Conservation (phyloP, 1,140 invertebrate species). For the Ostrea denselamellosa region DNA sequence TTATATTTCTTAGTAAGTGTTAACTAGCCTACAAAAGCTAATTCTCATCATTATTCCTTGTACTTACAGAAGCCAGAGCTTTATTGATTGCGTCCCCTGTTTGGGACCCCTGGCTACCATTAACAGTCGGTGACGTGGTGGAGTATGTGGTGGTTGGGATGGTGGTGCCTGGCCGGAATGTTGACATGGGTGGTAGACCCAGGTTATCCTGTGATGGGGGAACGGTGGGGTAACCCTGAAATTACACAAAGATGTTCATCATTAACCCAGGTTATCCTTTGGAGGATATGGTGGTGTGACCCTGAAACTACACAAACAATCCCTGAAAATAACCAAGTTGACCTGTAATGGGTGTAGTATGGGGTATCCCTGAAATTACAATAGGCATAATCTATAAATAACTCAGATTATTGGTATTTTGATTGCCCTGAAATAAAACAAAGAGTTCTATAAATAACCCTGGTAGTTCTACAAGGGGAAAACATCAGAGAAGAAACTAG, state of each 20-base stretch:
- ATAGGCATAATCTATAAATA: too few species aligned
- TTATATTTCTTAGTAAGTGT: too few species aligned
- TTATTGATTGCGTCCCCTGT: conserved; percentile 88
- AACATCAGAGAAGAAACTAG: too few species aligned
- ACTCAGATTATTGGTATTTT: too few species aligned
- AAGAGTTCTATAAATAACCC: too few species aligned
- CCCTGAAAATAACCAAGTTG: too few species aligned
- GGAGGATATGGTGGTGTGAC: not conserved
- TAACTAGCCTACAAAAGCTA: too few species aligned
- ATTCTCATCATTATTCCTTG: not conserved
- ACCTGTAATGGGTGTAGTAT: not conserved
- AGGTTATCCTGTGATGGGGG: conserved; percentile 83
- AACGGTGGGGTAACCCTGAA: conserved; percentile 79
- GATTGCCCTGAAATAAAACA: too few species aligned
- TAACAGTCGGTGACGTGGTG: conserved; percentile 69
- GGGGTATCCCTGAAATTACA: not conserved
- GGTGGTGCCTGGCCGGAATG: conserved; percentile 85
- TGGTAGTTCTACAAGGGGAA: too few species aligned
- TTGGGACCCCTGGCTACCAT: conserved; percentile 74
- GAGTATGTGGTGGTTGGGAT: conserved; percentile 72
- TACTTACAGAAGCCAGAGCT: conserved; percentile 87
- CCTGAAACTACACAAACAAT: not conserved
- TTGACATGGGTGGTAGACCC: conserved; percentile 94
- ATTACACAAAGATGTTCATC: not conserved
- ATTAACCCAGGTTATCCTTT: not conserved